These are phyloP conservation scores for Enteromius argenteus DNA, from an alignment of 2,797 vertebrate species.

Conservation along the genomic window DNA sequence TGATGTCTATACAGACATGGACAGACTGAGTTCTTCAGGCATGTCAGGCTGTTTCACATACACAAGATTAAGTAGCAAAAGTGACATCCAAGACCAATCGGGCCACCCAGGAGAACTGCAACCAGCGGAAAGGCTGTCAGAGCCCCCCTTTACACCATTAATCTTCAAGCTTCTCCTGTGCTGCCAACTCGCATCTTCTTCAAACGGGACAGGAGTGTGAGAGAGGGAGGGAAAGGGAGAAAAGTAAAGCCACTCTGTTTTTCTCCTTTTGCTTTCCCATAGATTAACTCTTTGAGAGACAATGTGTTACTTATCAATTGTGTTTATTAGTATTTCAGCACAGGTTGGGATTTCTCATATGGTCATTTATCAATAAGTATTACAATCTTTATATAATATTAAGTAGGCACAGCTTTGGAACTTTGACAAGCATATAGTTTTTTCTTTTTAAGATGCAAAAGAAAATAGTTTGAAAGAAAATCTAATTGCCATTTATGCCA, in stretches of 20 bases:
- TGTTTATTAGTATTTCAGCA: constrained; percentile 24
- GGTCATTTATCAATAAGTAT: constrained; percentile 1
- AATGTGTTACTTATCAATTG: constrained; percentile 71
- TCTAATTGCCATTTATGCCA: neutral
- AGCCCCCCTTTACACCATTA: constrained; percentile 94
- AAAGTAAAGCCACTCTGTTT: constrained; percentile 78
- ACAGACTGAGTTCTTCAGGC: constrained; percentile 80
- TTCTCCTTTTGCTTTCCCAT: constrained; percentile 73
- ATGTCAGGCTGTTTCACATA: constrained; percentile 94
- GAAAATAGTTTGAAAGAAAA: neutral
- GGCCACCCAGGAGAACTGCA: constrained; percentile 97
- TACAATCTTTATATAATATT: neutral
- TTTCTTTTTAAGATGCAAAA: neutral
- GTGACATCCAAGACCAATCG: constrained; percentile 99
- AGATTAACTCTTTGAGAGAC: constrained; percentile 86
- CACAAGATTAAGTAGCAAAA: constrained; percentile 99
- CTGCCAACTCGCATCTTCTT: constrained; percentile 97
- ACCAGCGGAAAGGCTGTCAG: constrained; percentile 95
- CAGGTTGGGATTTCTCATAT: neutral
- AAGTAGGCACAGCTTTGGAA: neutral
- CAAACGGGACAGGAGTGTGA: constrained; percentile 85
- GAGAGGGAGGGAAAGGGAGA: constrained; percentile 35
- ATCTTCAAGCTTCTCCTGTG: constrained; percentile 94
- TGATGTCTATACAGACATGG: constrained; percentile 85
- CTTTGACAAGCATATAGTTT: neutral